Percentiles rank a stretch among this genome's conserved stretches.
Conservation (phyloP, 1,140 invertebrate genomes). For the Drosophila elegans region DNA sequence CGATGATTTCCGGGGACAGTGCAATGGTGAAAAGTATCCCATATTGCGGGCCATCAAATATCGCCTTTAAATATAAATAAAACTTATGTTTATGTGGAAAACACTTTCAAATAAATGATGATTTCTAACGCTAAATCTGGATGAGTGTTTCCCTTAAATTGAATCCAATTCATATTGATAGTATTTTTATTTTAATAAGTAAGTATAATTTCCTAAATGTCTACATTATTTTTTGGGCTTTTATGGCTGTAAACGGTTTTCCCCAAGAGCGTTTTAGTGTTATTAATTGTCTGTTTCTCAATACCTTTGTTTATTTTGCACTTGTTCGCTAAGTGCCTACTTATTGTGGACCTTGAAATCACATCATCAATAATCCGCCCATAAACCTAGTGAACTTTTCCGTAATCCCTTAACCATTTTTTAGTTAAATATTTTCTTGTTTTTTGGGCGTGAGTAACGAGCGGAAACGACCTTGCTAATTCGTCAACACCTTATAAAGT, state of each 20-base stretch:
- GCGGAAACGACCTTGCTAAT: constrained; percentile 30
- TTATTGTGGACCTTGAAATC: constrained; percentile 26
- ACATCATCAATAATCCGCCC: constrained; percentile 15
- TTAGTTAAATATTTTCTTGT: constrained; percentile 4
- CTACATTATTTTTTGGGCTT: background rate
- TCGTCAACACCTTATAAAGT: constrained; percentile 26
- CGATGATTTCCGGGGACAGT: constrained; percentile 93
- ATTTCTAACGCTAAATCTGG: background rate
- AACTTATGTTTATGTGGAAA: background rate
- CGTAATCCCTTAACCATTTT: constrained; percentile 15
- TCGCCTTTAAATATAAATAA: constrained; percentile 84
- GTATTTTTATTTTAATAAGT: background rate
- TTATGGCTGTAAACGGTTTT: background rate
- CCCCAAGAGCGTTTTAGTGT: background rate
- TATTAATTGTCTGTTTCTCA: background rate
- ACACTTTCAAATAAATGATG: constrained; percentile 8
- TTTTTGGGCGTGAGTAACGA: constrained; percentile 23
- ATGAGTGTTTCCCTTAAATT: background rate
- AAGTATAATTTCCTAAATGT: background rate
- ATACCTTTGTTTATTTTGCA: constrained; percentile 21
- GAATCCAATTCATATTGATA: too few species aligned
- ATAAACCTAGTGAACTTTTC: background rate
- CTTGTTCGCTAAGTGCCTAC: constrained; percentile 21
- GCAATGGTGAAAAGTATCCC: constrained; percentile 91
- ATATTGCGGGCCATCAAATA: constrained; percentile 88